A percentile compares a stretch with the other conserved stretches of the same genome.
Conservation (phyloP, 2,888 invertebrate genomes). For the Didymodactylos carnosus region DNA sequence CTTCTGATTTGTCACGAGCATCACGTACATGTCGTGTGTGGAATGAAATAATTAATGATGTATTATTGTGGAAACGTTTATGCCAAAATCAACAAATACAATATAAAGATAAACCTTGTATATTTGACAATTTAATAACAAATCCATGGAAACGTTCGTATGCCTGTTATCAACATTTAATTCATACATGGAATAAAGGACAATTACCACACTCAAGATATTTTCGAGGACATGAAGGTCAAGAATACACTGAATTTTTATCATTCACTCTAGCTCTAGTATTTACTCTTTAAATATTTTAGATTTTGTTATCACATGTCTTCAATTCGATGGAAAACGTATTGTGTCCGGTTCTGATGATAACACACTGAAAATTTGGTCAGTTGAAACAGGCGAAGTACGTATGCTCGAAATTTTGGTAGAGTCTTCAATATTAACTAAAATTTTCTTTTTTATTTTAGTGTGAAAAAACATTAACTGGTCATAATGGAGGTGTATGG, state of each 20-base stretch:
- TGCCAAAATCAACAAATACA: slow-evolving; percentile 2
- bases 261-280: too few species aligned
- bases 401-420: slow-evolving; percentile 36
- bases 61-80: slow-evolving; percentile 10
- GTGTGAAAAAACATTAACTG: slow-evolving; percentile 54
- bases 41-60: slow-evolving; percentile 7
- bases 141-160: slow-evolving; percentile 11
- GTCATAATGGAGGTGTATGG: slow-evolving; percentile 98
- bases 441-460: background rate
- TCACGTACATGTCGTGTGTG: slow-evolving; percentile 2
- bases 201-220: background rate
- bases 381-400: slow-evolving; percentile 65
- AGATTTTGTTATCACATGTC: slow-evolving; percentile 96
- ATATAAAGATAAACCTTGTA: background rate
- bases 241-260: too few species aligned
- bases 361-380: slow-evolving; percentile 95
- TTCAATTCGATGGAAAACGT: slow-evolving; percentile 81
- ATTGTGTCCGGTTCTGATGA: slow-evolving; percentile 96
- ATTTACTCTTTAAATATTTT: too few species aligned
- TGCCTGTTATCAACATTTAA: slow-evolving; percentile 5
- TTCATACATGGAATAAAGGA: slow-evolving; percentile 1
- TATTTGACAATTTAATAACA: background rate
- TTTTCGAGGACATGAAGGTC: slow-evolving; percentile 7
- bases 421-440: background rate
- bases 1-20: background rate